Evolutionary conservation across 2,113 vertebrate species (phyloP).

Genomic region (Gnathonemus longibarbis): DNA sequence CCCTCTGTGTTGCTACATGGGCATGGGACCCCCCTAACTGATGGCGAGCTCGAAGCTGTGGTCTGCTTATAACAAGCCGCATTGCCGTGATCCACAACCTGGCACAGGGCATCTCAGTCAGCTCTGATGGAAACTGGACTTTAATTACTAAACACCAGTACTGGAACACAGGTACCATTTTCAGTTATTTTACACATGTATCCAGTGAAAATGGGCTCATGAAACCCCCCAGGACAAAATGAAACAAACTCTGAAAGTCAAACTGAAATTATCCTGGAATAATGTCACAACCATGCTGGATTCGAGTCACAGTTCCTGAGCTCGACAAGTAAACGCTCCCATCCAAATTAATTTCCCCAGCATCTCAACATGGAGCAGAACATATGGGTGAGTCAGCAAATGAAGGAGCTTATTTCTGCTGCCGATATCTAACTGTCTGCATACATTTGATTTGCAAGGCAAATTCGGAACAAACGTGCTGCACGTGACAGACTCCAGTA

Average conservation of each 20-base stretch:
- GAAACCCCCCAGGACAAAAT: neutral
- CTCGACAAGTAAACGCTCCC: neutral
- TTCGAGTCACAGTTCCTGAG: neutral
- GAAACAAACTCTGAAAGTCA: neutral
- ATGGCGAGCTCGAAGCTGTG: neutral
- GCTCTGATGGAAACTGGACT: neutral
- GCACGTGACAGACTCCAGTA: neutral
- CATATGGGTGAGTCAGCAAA: slow-evolving; percentile 1
- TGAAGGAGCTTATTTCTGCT: neutral
- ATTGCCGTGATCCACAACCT: neutral
- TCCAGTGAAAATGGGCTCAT: neutral
- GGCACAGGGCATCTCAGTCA: neutral
- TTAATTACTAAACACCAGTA: neutral
- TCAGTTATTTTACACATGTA: neutral
- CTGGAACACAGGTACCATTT: neutral
- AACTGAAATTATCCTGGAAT: neutral
- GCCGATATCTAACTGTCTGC: neutral
- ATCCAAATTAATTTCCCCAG: neutral
- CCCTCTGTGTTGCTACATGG: neutral
- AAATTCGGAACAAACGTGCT: neutral
- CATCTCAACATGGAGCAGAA: neutral
- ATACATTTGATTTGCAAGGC: neutral
- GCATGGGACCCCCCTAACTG: neutral
- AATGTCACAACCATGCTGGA: neutral
- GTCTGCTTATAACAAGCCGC: neutral